A percentile compares a stretch with the other conserved stretches of the same genome.
phyloP scores from a whole-genome alignment of 2,113 vertebrate genomes.

The Rattus norvegicus region DNA sequence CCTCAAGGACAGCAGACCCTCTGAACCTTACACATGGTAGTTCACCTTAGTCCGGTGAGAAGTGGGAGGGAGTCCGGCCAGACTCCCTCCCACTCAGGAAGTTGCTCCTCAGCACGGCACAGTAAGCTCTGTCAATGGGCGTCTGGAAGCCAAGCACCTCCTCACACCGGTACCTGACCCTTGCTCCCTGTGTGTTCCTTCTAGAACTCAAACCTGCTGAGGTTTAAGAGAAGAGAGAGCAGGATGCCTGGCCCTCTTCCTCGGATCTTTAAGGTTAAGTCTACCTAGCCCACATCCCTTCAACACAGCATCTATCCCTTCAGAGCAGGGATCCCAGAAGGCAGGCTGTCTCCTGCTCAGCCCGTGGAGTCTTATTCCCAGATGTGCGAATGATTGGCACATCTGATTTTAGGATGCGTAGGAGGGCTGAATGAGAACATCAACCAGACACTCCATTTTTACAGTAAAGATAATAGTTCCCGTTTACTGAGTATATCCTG shows the following conservation, averaged over 20 bases:
- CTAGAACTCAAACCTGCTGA: background rate
- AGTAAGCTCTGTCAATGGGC: background rate
- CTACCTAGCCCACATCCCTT: background rate
- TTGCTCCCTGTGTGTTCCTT: background rate
- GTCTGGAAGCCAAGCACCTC: background rate
- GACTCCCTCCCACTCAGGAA: background rate
- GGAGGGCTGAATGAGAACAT: conserved; percentile 63
- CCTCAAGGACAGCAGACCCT: background rate
- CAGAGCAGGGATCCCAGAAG: background rate
- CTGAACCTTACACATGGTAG: background rate
- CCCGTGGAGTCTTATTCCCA: conserved; percentile 44
- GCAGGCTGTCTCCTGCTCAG: background rate
- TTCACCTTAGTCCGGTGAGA: background rate
- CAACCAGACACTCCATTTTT: conserved; percentile 65
- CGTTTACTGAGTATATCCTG: conserved; percentile 56
- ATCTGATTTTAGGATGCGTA: conserved; percentile 64
- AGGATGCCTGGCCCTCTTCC: background rate
- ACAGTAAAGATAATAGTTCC: conserved; percentile 72
- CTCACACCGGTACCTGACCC: background rate
- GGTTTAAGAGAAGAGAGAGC: background rate
- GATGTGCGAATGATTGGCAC: conserved; percentile 71
- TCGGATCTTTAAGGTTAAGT: conserved; percentile 21
- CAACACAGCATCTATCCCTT: background rate
- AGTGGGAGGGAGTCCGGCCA: no score
- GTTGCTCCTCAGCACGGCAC: background rate